A percentile compares a stretch with the other conserved stretches of the same genome.
phyloP scores from a whole-genome alignment of 2,888 invertebrate species.

The Cotesia congregata region DNA sequence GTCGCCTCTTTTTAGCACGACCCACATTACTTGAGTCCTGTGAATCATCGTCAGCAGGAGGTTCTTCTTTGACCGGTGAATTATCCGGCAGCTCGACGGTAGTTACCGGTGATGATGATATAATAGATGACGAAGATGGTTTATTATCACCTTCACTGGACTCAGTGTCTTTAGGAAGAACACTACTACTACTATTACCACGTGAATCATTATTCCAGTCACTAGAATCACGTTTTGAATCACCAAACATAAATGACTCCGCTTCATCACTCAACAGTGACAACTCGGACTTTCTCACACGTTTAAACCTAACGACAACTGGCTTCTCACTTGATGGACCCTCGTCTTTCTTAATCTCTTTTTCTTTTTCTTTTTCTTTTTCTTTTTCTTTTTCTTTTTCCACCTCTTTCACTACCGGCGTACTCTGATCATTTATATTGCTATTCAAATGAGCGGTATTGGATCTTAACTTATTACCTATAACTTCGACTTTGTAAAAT shows the following conservation, averaged over 20 bases:
- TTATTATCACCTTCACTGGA: slow-evolving; percentile 55
- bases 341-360: slow-evolving; percentile 57
- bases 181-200: slow-evolving; percentile 5
- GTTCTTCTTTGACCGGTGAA: slow-evolving; percentile 56
- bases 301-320: slow-evolving; percentile 82
- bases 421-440: slow-evolving; percentile 26
- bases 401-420: slow-evolving; percentile 21
- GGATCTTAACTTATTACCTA: slow-evolving; percentile 79
- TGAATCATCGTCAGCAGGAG: slow-evolving; percentile 61
- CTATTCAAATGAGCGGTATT: slow-evolving; percentile 65
- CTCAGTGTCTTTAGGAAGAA: slow-evolving; percentile 65
- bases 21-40: slow-evolving; percentile 60
- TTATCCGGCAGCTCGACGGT: slow-evolving; percentile 19
- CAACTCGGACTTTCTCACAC: slow-evolving; percentile 81
- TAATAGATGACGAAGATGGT: slow-evolving; percentile 41
- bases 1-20: slow-evolving; percentile 67
- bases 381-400: slow-evolving; percentile 47
- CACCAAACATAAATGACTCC: slow-evolving; percentile 86
- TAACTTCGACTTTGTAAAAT: slow-evolving; percentile 82
- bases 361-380: slow-evolving; percentile 41
- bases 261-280: slow-evolving; percentile 86
- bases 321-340: slow-evolving; percentile 69
- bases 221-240: slow-evolving; percentile 77
- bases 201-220: slow-evolving; percentile 70
- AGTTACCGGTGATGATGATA: slow-evolving; percentile 50